Base-by-base conservation (phyloP, 92 coral and sea anemone genomes). In the Ricordea florida region DNA sequence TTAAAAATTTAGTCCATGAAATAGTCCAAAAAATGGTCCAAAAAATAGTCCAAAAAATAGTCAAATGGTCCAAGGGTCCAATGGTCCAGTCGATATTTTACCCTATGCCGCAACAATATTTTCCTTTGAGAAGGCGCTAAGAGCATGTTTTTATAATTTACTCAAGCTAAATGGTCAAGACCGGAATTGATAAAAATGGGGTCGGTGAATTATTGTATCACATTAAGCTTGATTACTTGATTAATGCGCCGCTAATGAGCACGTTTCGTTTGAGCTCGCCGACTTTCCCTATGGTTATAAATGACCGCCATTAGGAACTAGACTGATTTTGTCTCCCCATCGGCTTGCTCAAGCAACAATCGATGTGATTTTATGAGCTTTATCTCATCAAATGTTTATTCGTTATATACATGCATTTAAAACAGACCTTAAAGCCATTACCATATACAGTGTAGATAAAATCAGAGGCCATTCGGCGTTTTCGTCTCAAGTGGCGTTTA, bases 141-240 rank as follows among this genome's bases (percentile, higher is more conserved):
- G 35, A 72, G 61, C 50, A 73, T 72, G 87, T 64, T 73, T 72
- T 53, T 58, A 78, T 30, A 64, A 52, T 82, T 37, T 34, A 35
- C 77, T 66, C 30, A 28, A 64, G 13, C 67, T 30, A 81, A 61
- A 61, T 28, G 62, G 42, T 24, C 58, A 15, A 15, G 70, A 14
- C 34, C 34, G 50, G 6, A 52, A 56, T 70, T 10, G 49, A 26
- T 56, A 27, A 27, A 55, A 55, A 53, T 70, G 64, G 13, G 38
- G 17, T 35, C 22, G 41, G 69, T 26, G 11, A 7, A 41, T 53
- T 20, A 57, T 18, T 41, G 36, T 28, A 34, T 57, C 42, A 25
- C 20, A 32, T 72, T 49, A 16, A 34, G 27, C 26, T 11, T 59
- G 48, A 73, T 73, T n/a, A 32, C 80, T 10, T 42, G 11, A 20